These are phyloP conservation scores for Tipula unca DNA, from an alignment of 2,888 invertebrate genomes.

Conservation along the genomic window DNA sequence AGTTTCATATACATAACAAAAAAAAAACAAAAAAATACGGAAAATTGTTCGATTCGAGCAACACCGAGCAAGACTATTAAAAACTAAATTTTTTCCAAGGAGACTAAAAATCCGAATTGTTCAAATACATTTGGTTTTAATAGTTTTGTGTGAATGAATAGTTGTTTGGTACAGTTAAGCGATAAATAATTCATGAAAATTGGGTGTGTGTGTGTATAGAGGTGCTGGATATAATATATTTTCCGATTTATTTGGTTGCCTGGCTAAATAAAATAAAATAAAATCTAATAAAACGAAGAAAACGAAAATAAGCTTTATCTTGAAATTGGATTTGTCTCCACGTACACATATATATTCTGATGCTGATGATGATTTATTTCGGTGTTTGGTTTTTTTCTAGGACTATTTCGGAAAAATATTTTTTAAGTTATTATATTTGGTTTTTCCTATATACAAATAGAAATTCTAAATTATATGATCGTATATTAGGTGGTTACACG, in stretches of 20 bases:
- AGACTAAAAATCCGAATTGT: not conserved
- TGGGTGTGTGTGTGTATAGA: no score
- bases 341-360: not conserved
- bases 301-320: not conserved
- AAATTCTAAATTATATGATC: not conserved
- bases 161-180: not conserved
- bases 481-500: not conserved
- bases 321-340: conserved; percentile 8
- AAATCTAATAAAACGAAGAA: not conserved
- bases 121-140: not conserved
- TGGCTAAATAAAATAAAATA: not conserved
- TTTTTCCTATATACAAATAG: not conserved
- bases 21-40: no score
- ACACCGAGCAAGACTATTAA: not conserved
- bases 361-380: not conserved
- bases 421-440: not conserved
- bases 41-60: not conserved
- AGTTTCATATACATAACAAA: not conserved
- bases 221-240: not conserved
- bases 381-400: not conserved
- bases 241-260: not conserved
- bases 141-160: not conserved
- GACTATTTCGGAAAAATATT: not conserved
- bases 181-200: not conserved
- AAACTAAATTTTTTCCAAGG: not conserved